Evolutionary conservation across 2,113 vertebrate species (phyloP).

Genomic region (Cygnus buccinator): DNA sequence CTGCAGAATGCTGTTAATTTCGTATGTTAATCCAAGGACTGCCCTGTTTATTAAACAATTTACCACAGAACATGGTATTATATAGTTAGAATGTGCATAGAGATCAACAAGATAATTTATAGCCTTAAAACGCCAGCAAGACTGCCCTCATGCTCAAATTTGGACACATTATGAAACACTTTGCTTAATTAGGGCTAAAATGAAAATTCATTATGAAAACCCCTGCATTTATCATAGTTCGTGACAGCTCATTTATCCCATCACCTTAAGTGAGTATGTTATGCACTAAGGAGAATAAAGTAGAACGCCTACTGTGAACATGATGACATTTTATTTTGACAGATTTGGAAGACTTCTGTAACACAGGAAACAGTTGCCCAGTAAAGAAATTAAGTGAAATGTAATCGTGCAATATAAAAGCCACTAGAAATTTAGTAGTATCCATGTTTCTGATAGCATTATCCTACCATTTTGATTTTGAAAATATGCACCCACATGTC

Average conservation of each 20-base stretch:
- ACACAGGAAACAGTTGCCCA: not conserved
- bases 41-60: slow-evolving; percentile 22
- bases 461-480: not conserved
- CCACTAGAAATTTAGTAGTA: not conserved
- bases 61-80: not conserved
- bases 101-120: not conserved
- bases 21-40: not conserved
- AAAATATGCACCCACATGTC: not conserved
- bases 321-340: not conserved
- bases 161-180: not conserved
- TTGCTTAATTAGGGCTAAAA: not conserved
- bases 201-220: not conserved
- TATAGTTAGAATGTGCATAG: not conserved
- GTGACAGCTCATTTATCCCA: not conserved
- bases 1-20: slow-evolving; percentile 23
- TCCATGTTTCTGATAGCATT: not conserved
- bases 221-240: not conserved
- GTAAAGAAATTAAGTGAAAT: not conserved
- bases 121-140: not conserved
- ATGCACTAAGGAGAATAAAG: not conserved
- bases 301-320: not conserved
- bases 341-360: not conserved
- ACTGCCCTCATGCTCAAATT: not conserved
- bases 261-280: not conserved
- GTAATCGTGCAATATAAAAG: not conserved